Percentiles rank a stretch among this genome's conserved stretches.
Evolutionary conservation across 1,140 invertebrate genomes (phyloP).

Genomic region (Alviniconcha marisindica): DNA sequence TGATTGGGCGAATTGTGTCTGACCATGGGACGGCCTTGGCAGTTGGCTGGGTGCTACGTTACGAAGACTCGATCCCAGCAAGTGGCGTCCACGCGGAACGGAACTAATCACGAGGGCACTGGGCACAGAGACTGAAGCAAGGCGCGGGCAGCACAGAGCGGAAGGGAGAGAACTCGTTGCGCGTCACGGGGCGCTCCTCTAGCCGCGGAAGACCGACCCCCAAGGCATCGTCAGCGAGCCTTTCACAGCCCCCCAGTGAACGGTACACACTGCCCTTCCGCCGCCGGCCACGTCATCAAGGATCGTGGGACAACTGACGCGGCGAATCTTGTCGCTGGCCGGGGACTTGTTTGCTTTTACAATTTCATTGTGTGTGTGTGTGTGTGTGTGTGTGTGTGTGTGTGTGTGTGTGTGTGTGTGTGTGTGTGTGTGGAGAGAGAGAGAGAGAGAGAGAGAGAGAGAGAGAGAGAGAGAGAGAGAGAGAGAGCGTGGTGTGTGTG

Average conservation of each 20-base stretch:
- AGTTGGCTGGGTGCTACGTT: too few relatives aligned
- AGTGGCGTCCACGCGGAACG: neutral
- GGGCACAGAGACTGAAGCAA: neutral
- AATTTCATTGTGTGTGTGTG: constrained; percentile 15
- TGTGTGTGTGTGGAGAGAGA: neutral
- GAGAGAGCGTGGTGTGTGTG: too few relatives aligned
- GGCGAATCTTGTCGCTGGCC: neutral
- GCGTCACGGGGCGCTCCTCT: neutral
- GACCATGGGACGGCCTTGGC: too few relatives aligned
- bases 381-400: too few relatives aligned
- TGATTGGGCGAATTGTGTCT: too few relatives aligned
- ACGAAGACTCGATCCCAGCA: too few relatives aligned
- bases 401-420: too few relatives aligned
- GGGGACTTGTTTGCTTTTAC: constrained; percentile 2
- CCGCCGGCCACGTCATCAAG: neutral
- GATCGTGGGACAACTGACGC: neutral
- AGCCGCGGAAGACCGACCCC: neutral
- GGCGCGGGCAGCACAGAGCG: neutral
- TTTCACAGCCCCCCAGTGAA: neutral
- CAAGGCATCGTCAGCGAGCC: constrained; percentile 17
- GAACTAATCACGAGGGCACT: neutral
- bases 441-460: neutral
- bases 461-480: neutral
- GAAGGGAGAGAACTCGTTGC: too few relatives aligned
- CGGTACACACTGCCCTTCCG: neutral